These are phyloP conservation scores for Lepidurus couesii DNA, from an alignment of 1,140 invertebrate species.

Conservation along the genomic window DNA sequence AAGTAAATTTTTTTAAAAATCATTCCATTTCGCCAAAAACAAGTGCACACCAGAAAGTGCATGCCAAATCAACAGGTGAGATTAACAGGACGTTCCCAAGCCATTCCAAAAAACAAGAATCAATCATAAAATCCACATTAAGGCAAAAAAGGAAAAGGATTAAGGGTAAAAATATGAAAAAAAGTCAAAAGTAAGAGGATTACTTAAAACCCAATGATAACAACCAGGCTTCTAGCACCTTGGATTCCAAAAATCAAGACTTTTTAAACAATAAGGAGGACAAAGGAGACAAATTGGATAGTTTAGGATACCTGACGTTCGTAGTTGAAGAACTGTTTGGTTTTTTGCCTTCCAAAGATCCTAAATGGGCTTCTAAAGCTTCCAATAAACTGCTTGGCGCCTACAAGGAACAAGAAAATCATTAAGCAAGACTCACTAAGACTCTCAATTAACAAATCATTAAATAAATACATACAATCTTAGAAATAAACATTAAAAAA, in stretches of 20 bases:
- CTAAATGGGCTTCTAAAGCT: constrained; percentile 93
- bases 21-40: too few relatives aligned
- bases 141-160: too few relatives aligned
- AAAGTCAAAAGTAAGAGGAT: too few relatives aligned
- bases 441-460: not conserved
- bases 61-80: too few relatives aligned
- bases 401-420: constrained; percentile 44
- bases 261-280: constrained; percentile 42
- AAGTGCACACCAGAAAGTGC: too few relatives aligned
- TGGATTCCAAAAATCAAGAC: too few relatives aligned
- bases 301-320: constrained; percentile 34
- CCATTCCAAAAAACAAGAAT: too few relatives aligned
- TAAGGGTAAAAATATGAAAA: too few relatives aligned
- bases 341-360: constrained; percentile 87
- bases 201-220: too few relatives aligned
- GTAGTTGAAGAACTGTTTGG: constrained; percentile 38
- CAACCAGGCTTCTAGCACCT: too few relatives aligned
- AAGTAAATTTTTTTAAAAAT: not conserved
- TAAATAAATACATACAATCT: not conserved
- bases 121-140: too few relatives aligned
- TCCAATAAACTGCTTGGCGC: constrained; percentile 97
- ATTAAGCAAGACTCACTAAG: not conserved
- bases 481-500: not conserved
- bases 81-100: too few relatives aligned
- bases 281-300: constrained; percentile 44